These are phyloP conservation scores for Bagarius yarrelli DNA, from an alignment of 2,113 vertebrate genomes.

Conservation along the genomic window DNA sequence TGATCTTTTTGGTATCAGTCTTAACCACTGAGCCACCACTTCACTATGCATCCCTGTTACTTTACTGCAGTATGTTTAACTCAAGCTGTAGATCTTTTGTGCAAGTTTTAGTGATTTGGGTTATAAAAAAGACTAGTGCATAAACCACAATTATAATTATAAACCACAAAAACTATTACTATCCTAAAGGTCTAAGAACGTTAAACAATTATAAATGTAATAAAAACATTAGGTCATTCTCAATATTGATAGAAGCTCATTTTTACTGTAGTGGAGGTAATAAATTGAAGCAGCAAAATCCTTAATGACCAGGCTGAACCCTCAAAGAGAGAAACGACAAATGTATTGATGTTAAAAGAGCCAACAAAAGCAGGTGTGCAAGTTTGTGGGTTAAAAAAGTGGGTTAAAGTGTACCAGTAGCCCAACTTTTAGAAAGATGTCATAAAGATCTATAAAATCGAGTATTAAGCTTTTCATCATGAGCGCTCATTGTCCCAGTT, in stretches of 20 bases:
- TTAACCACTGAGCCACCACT: too few species aligned
- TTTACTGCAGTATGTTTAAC: conserved; percentile 1
- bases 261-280: neutral
- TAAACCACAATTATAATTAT: neutral
- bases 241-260: neutral
- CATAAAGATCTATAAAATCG: too few species aligned
- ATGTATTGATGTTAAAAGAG: too few species aligned
- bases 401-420: too few species aligned
- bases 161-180: neutral
- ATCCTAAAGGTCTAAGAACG: too few species aligned
- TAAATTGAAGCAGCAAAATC: neutral
- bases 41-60: neutral
- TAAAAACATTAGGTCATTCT: neutral
- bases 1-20: too few species aligned
- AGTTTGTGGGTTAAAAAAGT: too few species aligned
- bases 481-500: too few species aligned
- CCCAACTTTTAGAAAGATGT: too few species aligned
- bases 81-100: neutral
- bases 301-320: neutral
- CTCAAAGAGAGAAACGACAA: too few species aligned
- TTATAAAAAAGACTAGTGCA: neutral
- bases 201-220: neutral
- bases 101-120: neutral
- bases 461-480: too few species aligned
- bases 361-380: too few species aligned